Evolutionary conservation across 2,113 vertebrate genomes (phyloP), one percentile per base, ranked within the genome.

Genomic region (Garra rufa): DNA sequence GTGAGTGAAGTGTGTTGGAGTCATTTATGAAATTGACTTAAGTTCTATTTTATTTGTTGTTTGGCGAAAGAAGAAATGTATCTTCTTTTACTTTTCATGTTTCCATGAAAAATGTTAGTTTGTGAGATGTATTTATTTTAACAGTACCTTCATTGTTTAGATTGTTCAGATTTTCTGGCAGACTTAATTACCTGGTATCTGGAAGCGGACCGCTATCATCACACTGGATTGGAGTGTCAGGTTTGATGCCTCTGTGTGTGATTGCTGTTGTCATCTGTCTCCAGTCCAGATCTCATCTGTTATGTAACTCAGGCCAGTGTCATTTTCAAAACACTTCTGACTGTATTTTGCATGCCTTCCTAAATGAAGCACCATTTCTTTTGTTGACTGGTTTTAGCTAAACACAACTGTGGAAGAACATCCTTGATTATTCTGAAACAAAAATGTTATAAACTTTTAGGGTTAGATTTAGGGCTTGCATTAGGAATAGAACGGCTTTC

Each of bases 251-350:
- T 38, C 1, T 67, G 63, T 67, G 65, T 67, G 65, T 38, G 65
- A 67, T 67, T 67, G 65, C 65, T 38, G 17, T 67, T 67, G 63
- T 67, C 63, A 38, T 67, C 30, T 67, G 30, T 67, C 8, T 67
- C 63, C 28, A 30, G 28, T 65, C 26, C 26, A 17, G 34, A 30
- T 30, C 61, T 65, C 15, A 14, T 65, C 28, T 67, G 30, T 34
- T 34, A 67, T 67, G 30, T 13, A 67, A 38, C 30, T 67, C 15
- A 59, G n/a, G 1, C 21, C n/a, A 59, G 55, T 59, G 21, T 5
- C 3, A 67, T 34, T 38, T 67, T 67, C 63, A 34, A 67, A 30
- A 67, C 15, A 3, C 30, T 19, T 19, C 63, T 67, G 8, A 67
- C 63, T 67, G 1, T 34, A 67, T 34, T 67, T 34, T 67, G 63